Evolutionary conservation across 1,140 invertebrate species (phyloP), one percentile per base, ranked within the genome.

Genomic region (Drosophila repletoides): DNA sequence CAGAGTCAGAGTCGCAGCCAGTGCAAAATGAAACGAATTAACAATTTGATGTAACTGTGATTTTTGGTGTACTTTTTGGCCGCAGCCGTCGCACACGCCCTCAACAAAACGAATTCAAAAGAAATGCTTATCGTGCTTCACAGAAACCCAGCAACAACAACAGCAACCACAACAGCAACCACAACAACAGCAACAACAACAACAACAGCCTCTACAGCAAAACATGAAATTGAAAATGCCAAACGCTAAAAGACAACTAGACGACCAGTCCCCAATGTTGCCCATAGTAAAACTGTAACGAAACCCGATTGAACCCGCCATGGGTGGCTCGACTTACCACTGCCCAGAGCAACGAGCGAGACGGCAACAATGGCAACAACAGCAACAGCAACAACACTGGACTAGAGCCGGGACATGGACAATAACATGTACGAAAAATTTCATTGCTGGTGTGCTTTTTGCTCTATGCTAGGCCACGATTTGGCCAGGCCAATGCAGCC

Each of bases 21-120:
- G 80, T 86, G 80, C 80, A 86, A 86, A 86, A 75, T 86, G 80
- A 86, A 84, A 84, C 80, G 79, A 84, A 84, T 84, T 84, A 84
- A 84, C 79, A 75, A 80, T 86, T 84, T 84, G 79, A 84, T 84
- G 79, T 84, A 84, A 84, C 79, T 84, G 79, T 84, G 80, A 84
- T 86, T 84, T 83, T 59, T 81, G 63, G 38, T 59, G 34, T 59
- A 22, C 12, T 53, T 21, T 24, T 61, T 38, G 34, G 46, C 19
- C 17, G 46, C 34, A 26, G 19, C 21, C 41, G 43, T 41, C 46
- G 74, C 79, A 83, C 79, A 83, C 79, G 79, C 79, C 79, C 79
- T 83, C 79, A 79, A 83, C 75, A 76, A 72, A 86, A 61, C 80
- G 75, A 84, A 80, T 84, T 86, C 80, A 75, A 79, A 81, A 86